Conservation (phyloP, 2,797 vertebrate genomes). For the Cyprinella venusta region DNA sequence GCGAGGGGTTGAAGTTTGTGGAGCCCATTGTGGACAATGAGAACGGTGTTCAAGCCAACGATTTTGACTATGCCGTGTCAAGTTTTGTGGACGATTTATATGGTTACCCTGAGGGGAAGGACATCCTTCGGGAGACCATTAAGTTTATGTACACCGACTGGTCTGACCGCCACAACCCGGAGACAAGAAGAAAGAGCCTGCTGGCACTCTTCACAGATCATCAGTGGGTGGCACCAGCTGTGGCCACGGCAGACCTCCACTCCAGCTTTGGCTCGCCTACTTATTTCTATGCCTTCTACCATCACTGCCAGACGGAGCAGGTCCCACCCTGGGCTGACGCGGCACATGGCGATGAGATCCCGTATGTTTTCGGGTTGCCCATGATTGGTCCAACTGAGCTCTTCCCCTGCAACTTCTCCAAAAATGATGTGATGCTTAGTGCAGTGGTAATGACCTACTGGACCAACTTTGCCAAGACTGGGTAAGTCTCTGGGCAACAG, state of each 20-base stretch:
- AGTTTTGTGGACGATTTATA: conserved; percentile 99
- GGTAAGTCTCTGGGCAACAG: conserved; percentile 77
- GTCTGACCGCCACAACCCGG: conserved; percentile 97
- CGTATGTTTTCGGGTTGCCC: conserved; percentile 95
- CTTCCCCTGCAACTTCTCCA: conserved; percentile 99
- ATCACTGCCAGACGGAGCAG: conserved; percentile 99
- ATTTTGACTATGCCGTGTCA: conserved; percentile 98
- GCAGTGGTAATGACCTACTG: conserved; percentile 99
- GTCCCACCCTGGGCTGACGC: conserved; percentile 98
- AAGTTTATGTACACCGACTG: conserved; percentile 99
- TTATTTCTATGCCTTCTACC: conserved; percentile 99
- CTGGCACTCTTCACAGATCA: conserved; percentile 97
- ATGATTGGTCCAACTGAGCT: conserved; percentile 99
- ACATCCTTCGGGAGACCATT: conserved; percentile 96
- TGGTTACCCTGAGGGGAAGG: conserved; percentile 97
- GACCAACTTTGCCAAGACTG: conserved; percentile 99
- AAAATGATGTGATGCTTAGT: conserved; percentile 99
- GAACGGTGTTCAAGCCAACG: conserved; percentile 96
- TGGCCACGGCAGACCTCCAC: conserved; percentile 97
- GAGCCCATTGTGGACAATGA: conserved; percentile 98
- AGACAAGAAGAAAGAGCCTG: conserved; percentile 95
- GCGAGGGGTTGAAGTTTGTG: conserved; percentile 97
- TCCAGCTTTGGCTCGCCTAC: conserved; percentile 98
- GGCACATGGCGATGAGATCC: conserved; percentile 97
- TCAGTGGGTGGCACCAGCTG: conserved; percentile 97